These are phyloP conservation scores for Uropsilus gracilis DNA, from an alignment of 2,113 vertebrate species.

Conservation along the genomic window DNA sequence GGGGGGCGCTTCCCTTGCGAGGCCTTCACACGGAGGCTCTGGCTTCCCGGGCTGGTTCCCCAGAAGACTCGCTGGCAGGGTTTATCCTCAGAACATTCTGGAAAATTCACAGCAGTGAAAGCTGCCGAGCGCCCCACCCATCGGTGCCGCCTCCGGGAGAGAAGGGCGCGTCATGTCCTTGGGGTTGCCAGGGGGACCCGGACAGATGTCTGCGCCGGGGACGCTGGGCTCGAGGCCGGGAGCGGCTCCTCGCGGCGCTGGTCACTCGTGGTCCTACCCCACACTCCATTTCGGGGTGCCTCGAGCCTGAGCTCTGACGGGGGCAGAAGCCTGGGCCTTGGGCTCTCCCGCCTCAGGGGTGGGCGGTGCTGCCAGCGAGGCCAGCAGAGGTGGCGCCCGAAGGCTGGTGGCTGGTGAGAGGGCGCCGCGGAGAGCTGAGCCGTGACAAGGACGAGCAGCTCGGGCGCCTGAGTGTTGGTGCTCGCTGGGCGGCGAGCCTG, in stretches of 20 bases:
- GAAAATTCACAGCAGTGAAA: not conserved
- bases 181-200: accelerated
- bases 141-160: accelerated
- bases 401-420: not conserved
- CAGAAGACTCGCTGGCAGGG: not conserved
- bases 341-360: not conserved
- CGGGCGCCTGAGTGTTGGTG: no score
- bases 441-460: not conserved
- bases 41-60: no score
- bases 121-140: accelerated
- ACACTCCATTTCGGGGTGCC: accelerated
- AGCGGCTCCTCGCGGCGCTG: not conserved
- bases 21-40: no score
- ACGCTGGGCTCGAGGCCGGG: accelerated
- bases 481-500: no score
- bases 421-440: not conserved
- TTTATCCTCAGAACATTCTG: not conserved
- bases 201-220: accelerated
- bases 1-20: not conserved
- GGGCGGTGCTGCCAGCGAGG: not conserved
- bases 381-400: no score
- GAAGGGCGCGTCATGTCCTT: not conserved
- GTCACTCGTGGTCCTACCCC: accelerated
- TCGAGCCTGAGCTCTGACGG: not conserved
- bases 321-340: not conserved